phyloP scores from a whole-genome alignment of 2,113 vertebrate genomes.

The Xiphias gladius region DNA sequence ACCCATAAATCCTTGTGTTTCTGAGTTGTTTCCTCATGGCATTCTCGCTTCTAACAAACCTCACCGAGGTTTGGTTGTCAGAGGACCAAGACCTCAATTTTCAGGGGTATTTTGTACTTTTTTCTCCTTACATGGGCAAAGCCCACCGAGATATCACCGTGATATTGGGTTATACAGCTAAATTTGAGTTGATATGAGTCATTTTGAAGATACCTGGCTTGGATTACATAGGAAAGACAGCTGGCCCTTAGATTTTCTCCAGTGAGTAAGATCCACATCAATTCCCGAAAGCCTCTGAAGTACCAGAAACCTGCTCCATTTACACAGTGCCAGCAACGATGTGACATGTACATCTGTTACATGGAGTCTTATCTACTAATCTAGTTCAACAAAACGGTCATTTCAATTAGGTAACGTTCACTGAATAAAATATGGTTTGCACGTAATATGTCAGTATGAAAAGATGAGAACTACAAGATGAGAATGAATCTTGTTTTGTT shows the following conservation, averaged over 20 bases:
- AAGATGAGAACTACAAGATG: too few relatives aligned
- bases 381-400: too few relatives aligned
- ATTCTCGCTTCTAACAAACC: slow-evolving; percentile 44
- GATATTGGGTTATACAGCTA: not conserved
- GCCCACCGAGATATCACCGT: not conserved
- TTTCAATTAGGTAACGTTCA: too few relatives aligned
- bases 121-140: not conserved
- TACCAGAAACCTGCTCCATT: not conserved
- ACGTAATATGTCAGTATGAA: not conserved
- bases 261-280: not conserved
- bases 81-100: slow-evolving; percentile 5
- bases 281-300: not conserved
- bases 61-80: slow-evolving; percentile 26
- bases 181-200: not conserved
- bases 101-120: slow-evolving; percentile 15
- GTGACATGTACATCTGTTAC: too few relatives aligned
- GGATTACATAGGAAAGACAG: slow-evolving; percentile 3
- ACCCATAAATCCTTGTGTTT: slow-evolving; percentile 41
- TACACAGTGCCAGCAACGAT: not conserved
- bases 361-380: too few relatives aligned
- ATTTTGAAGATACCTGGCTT: not conserved
- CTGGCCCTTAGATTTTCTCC: not conserved
- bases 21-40: slow-evolving; percentile 50
- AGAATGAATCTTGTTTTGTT: too few relatives aligned
- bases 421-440: too few relatives aligned